Percentiles rank a stretch among this genome's conserved stretches.
Conservation (phyloP, 2,113 vertebrate genomes). For the Circaetus cinerascens region DNA sequence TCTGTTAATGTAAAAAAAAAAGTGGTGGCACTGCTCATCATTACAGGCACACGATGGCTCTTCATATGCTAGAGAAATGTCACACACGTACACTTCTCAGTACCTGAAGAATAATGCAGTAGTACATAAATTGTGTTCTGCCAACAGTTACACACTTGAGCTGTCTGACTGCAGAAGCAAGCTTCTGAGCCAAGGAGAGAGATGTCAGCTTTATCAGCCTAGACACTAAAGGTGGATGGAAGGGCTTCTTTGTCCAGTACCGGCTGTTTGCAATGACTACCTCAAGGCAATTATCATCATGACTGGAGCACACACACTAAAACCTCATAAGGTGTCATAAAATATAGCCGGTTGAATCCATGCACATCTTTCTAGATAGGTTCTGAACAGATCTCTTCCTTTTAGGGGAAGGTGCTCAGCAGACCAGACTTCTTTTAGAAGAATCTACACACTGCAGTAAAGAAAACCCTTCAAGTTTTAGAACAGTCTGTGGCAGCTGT, state of each 20-base stretch:
- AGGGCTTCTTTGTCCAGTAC: background rate
- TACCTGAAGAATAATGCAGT: background rate
- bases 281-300: background rate
- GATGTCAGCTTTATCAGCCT: background rate
- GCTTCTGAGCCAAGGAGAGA: background rate
- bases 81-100: background rate
- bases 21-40: background rate
- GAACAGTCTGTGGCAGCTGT: background rate
- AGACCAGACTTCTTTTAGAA: background rate
- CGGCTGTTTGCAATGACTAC: background rate
- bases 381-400: background rate
- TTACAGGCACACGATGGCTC: background rate
- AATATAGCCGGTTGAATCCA: background rate
- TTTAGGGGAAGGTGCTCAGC: background rate
- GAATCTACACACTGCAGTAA: background rate
- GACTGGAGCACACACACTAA: background rate
- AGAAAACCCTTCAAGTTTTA: background rate
- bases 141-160: background rate
- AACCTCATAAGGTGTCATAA: background rate
- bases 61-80: background rate
- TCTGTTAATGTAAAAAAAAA: background rate
- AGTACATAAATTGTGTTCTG: background rate
- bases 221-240: background rate
- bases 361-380: fast-evolving
- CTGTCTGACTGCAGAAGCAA: background rate